phyloP scores from a whole-genome alignment of 2,888 invertebrate species.

The Trissolcus brochymenae region DNA sequence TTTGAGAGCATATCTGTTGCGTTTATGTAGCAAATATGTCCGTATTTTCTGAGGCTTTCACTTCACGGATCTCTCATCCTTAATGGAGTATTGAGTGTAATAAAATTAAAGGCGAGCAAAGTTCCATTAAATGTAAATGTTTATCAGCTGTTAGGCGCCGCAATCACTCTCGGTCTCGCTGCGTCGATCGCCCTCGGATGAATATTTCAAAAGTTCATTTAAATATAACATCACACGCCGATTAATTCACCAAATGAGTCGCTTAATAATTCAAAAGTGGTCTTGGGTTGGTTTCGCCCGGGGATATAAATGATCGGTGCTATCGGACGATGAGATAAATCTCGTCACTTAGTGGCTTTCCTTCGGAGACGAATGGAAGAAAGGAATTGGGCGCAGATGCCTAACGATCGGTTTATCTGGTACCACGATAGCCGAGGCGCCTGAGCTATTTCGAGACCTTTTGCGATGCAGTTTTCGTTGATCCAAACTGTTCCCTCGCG shows the following conservation, averaged over 20 bases:
- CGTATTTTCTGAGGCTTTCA: too few species aligned
- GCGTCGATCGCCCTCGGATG: neutral
- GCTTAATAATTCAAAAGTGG: constrained; percentile 29
- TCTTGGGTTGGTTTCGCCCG: constrained; percentile 10
- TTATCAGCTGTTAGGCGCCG: too few species aligned
- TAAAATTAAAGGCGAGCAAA: neutral
- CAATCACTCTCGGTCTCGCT: too few species aligned
- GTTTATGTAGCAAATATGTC: too few species aligned
- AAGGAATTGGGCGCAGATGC: constrained; percentile 42
- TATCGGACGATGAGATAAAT: constrained; percentile 26
- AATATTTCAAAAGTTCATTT: constrained; percentile 42
- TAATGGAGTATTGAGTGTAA: too few species aligned
- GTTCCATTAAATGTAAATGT: neutral
- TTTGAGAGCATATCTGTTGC: too few species aligned
- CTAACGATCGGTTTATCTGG: constrained; percentile 67
- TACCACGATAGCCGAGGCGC: constrained; percentile 70
- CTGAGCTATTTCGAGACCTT: constrained; percentile 65
- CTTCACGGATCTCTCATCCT: neutral
- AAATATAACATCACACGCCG: constrained; percentile 34
- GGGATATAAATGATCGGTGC: constrained; percentile 30
- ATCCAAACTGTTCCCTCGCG: too few species aligned
- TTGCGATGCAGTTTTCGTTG: constrained; percentile 8
- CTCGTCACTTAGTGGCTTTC: constrained; percentile 38
- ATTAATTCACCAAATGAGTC: constrained; percentile 30
- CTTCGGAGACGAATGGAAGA: constrained; percentile 19